Conservation (phyloP, 2,113 vertebrate species). For the Nothoprocta pentlandii region DNA sequence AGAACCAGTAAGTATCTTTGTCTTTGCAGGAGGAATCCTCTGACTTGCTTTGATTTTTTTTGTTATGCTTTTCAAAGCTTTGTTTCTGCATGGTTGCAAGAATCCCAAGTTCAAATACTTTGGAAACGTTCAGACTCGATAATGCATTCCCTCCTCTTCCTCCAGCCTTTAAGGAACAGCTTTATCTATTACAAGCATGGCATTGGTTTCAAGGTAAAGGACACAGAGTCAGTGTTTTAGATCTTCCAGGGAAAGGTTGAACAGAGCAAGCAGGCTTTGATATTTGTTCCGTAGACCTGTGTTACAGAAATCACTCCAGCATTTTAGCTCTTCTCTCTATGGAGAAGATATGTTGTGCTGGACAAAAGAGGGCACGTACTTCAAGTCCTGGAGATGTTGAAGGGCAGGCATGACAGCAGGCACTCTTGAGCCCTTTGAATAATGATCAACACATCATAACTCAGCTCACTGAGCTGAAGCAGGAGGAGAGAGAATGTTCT, state of each 20-base stretch:
- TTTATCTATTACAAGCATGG: slow-evolving; percentile 14
- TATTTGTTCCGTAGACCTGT: slow-evolving; percentile 17
- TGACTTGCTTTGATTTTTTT: slow-evolving; percentile 50
- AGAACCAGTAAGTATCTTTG: slow-evolving; percentile 46
- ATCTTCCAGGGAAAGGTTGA: slow-evolving; percentile 32
- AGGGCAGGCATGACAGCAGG: background rate
- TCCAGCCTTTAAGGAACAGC: background rate
- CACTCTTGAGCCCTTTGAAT: background rate
- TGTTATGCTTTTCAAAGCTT: slow-evolving; percentile 41
- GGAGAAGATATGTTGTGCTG: background rate
- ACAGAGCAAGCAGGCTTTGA: slow-evolving; percentile 26
- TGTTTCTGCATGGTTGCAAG: slow-evolving; percentile 45
- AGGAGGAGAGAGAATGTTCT: background rate
- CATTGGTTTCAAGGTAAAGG: slow-evolving; percentile 34
- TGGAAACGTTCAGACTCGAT: slow-evolving; percentile 17
- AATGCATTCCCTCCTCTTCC: background rate
- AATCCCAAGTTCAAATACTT: slow-evolving; percentile 21
- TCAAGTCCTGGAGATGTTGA: background rate
- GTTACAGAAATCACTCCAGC: slow-evolving; percentile 11
- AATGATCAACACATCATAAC: background rate
- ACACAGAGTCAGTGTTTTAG: background rate
- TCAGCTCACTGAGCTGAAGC: background rate
- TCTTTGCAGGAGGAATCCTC: slow-evolving; percentile 57
- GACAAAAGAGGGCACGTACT: background rate
- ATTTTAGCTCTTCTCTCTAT: background rate